Conservation (phyloP, 2,888 invertebrate species). For the Syrista parreyssii region DNA sequence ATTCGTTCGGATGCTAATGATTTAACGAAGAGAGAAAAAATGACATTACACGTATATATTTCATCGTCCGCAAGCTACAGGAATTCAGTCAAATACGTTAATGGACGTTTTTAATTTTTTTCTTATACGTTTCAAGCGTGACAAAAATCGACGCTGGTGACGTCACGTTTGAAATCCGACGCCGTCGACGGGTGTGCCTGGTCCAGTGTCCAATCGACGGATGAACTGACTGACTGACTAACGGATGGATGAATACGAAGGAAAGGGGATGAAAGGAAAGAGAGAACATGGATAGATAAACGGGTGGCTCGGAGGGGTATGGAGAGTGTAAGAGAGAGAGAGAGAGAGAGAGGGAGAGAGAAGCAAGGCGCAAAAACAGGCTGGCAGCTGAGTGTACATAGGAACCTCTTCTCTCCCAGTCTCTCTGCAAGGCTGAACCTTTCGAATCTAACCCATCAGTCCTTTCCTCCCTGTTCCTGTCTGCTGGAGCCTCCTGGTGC, state of each 20-base stretch:
- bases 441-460: conserved; percentile 45
- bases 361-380: conserved; percentile 11
- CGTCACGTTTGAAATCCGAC: not conserved
- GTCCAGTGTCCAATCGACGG: not conserved
- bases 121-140: not conserved
- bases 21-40: not conserved
- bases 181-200: not conserved
- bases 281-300: not conserved
- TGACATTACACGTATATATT: not conserved
- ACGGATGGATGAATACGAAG: not conserved
- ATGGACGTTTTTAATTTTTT: not conserved
- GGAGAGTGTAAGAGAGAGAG: not conserved
- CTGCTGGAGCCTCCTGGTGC: conserved; percentile 22
- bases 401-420: conserved; percentile 18
- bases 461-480: conserved; percentile 30
- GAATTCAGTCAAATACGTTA: not conserved
- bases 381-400: conserved; percentile 7
- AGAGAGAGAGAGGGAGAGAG: conserved; percentile 14
- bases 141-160: not conserved
- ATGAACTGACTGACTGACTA: not conserved
- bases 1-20: not conserved
- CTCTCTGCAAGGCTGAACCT: conserved; percentile 35
- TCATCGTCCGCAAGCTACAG: not conserved
- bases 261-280: not conserved
- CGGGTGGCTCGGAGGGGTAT: not conserved